These are phyloP conservation scores for Brachyhypopomus occidentalis DNA, from an alignment of 2,113 vertebrate genomes.

Conservation along the genomic window DNA sequence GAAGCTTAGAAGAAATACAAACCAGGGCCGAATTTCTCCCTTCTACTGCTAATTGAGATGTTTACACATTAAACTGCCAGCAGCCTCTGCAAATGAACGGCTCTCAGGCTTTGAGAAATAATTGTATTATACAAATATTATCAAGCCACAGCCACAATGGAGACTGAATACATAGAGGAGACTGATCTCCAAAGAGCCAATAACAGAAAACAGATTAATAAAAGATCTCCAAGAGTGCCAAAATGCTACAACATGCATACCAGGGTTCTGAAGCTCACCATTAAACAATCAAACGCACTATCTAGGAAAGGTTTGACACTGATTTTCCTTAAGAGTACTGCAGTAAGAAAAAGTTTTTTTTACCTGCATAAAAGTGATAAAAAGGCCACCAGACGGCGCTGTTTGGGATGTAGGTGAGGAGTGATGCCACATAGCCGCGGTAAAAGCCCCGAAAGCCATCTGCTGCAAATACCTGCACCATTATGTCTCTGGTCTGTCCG, in stretches of 20 bases:
- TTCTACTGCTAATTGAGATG: neutral
- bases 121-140: neutral
- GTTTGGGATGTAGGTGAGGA: slow-evolving; percentile 97
- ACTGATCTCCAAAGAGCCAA: neutral
- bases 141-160: neutral
- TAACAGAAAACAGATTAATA: too few relatives aligned
- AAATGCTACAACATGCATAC: neutral
- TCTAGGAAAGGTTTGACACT: neutral
- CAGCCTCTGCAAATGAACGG: neutral
- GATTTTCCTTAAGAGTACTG: neutral
- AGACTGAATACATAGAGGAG: neutral
- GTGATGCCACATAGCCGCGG: slow-evolving; percentile 90
- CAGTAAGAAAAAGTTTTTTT: neutral
- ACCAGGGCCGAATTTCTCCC: neutral
- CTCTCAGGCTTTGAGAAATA: neutral
- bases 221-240: too few relatives aligned
- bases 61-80: neutral
- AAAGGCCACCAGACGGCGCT: slow-evolving; percentile 98
- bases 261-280: neutral
- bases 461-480: slow-evolving; percentile 84
- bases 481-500: slow-evolving; percentile 88
- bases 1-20: neutral
- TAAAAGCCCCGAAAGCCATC: slow-evolving; percentile 93
- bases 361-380: slow-evolving; percentile 96
- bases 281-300: neutral